A percentile compares a stretch with the other conserved stretches of the same genome.
Evolutionary conservation across 2,797 vertebrate species (phyloP).

Genomic region (Helicolenus hilgendorfi): DNA sequence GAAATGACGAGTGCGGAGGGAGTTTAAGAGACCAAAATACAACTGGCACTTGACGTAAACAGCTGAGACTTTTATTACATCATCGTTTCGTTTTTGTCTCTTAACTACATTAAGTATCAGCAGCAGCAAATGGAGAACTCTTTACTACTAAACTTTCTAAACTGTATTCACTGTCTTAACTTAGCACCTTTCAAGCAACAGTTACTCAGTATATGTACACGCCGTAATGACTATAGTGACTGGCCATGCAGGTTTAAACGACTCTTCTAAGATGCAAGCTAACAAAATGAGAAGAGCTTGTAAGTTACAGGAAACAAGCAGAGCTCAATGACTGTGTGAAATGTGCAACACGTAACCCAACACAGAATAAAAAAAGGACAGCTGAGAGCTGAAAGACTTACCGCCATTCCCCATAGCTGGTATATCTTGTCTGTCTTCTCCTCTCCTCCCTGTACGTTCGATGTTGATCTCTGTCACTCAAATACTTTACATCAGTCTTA

Average conservation of each 20-base stretch:
- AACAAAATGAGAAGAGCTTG: not conserved
- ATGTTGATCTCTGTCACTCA: not conserved
- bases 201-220: not conserved
- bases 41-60: not conserved
- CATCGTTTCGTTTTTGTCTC: not conserved
- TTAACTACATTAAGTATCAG: not conserved
- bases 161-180: not conserved
- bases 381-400: constrained; percentile 44
- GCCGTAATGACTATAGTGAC: not conserved
- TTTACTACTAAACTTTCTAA: not conserved
- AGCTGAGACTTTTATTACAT: not conserved
- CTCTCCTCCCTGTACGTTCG: not conserved
- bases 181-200: not conserved
- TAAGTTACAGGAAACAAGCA: not conserved
- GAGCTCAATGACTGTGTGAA: not conserved
- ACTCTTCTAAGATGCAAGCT: not conserved
- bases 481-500: not conserved
- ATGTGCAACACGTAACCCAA: not conserved
- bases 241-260: not conserved
- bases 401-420: constrained; percentile 78
- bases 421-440: constrained; percentile 1
- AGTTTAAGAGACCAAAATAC: not conserved
- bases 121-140: not conserved
- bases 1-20: not conserved
- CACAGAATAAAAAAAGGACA: not conserved